Conservation (phyloP, 2,797 vertebrate genomes). For the Octomys mimax region DNA sequence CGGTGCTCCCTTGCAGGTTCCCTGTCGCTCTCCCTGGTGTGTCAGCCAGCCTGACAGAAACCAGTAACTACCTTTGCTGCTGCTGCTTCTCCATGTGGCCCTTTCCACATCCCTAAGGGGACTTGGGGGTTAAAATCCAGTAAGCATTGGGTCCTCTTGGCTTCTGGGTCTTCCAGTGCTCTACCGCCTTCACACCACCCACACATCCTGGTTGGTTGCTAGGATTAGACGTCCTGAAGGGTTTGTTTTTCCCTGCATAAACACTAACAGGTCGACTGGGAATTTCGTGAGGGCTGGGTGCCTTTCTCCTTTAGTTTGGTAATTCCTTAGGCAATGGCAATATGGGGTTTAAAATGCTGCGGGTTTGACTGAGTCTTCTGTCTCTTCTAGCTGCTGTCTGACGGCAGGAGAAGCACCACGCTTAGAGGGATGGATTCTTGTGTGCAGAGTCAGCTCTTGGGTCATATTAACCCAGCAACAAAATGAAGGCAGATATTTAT, state of each 20-base stretch:
- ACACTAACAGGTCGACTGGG: neutral
- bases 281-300: neutral
- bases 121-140: neutral
- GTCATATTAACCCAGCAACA: slow-evolving; percentile 67
- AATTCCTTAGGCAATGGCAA: slow-evolving; percentile 20
- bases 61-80: neutral
- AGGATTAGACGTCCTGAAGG: neutral
- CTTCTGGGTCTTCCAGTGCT: neutral
- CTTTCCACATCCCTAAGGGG: neutral
- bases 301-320: slow-evolving; percentile 9
- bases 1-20: neutral
- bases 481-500: slow-evolving; percentile 66
- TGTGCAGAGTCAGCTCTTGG: slow-evolving; percentile 62
- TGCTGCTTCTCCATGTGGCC: neutral
- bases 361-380: neutral
- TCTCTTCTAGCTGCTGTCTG: neutral
- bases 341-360: neutral
- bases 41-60: neutral
- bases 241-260: neutral
- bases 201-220: neutral
- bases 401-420: slow-evolving; percentile 41
- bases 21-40: neutral
- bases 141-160: neutral
- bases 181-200: neutral
- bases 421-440: slow-evolving; percentile 42